Evolutionary conservation across 2,113 vertebrate species (phyloP), one percentile per base, ranked within the genome.

Genomic region (Furnarius figulus): DNA sequence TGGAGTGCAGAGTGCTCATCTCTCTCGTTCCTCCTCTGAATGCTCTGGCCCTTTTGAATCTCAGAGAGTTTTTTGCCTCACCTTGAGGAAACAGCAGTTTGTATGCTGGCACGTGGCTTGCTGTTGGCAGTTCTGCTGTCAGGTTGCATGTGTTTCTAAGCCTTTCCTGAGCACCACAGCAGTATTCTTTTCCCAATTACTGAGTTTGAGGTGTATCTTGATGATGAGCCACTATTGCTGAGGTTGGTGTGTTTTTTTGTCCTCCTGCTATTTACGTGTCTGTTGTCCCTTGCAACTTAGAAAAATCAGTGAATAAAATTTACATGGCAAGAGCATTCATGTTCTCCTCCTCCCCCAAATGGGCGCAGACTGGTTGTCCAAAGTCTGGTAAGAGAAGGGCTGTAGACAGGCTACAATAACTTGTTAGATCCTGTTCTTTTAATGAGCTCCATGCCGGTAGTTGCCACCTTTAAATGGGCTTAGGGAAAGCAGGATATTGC

Each of bases 31-130:
- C 22, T 80, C 30, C 9, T 52, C 42, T 55, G 11, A 63, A 28
- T 2, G 1, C 14, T 37, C 37, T 61, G 33, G 22, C 33, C 14
- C 18, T 66, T 22, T 55, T 49, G 46, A 59, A 21, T 46, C 3
- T 5, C 16, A 13, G 49, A 20, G n/a, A 14, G 27, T 5, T 72
- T 61, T 80, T 85, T 44, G 28, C 14, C 10, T 23, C 8, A 5
- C 1, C 1, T 25, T 0, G 15, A 77, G 75, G 81, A 53, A 33
- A 50, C 42, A 47, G 58, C 59, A 27, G 27, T 67, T 67, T n/a
- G 27, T 28, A 12, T 1, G 17, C 25, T 0, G 1, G 76, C 61
- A 28, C 0, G 0, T 49, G 44, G 33, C 23, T 40, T 67, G 59
- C n/a, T 73, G 17, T 31, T 49, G 31, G 27, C 31, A 73, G 39